Evolutionary conservation across 2,888 invertebrate species (phyloP).

Genomic region (Limnephilus rhombicus): DNA sequence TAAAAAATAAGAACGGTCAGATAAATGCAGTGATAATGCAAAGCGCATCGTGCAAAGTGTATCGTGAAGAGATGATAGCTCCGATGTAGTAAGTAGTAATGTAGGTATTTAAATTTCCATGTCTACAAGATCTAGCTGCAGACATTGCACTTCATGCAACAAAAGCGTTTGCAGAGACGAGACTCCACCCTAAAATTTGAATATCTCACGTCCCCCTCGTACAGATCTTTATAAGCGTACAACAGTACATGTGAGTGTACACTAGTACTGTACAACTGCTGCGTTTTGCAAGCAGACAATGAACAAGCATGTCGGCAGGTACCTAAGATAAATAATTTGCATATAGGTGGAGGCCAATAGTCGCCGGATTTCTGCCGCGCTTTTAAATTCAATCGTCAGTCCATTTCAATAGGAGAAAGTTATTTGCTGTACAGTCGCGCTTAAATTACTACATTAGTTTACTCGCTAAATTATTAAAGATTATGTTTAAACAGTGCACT

Average conservation of each 20-base stretch:
- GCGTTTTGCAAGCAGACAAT: constrained; percentile 66
- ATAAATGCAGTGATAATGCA: background rate
- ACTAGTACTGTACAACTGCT: constrained; percentile 48
- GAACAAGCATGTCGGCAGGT: constrained; percentile 63
- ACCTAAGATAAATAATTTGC: constrained; percentile 61
- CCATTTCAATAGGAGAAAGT: constrained; percentile 39
- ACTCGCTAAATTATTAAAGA: constrained; percentile 27
- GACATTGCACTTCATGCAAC: constrained; percentile 78
- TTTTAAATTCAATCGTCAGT: constrained; percentile 52
- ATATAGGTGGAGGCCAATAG: constrained; percentile 60
- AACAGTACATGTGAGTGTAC: background rate
- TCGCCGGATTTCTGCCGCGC: constrained; percentile 60
- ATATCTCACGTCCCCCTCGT: constrained; percentile 59
- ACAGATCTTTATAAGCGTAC: background rate
- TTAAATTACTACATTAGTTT: constrained; percentile 28
- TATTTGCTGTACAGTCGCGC: constrained; percentile 38
- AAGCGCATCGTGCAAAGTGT: background rate
- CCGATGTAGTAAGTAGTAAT: background rate
- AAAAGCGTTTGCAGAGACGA: constrained; percentile 63
- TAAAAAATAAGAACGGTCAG: background rate
- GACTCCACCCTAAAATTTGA: constrained; percentile 64
- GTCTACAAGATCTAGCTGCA: constrained; percentile 70
- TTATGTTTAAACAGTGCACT: constrained; percentile 37
- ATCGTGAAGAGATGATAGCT: background rate
- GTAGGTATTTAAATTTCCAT: constrained; percentile 5